Base-by-base conservation (phyloP, 1,140 invertebrate species). In the Planococcus citri region DNA sequence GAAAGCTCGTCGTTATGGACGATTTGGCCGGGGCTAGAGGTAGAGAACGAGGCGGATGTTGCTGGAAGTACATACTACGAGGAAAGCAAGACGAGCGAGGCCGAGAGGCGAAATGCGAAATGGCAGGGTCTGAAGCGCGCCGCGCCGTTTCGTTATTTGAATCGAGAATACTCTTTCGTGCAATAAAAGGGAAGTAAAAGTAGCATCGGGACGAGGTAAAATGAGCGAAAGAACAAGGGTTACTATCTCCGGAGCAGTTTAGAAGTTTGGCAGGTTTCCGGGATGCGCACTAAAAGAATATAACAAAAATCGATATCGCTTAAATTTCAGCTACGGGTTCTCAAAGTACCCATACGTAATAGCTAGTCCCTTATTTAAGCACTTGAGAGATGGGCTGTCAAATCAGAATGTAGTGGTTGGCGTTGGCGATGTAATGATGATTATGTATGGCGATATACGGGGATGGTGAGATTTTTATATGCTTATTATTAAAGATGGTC, bases 171-270 rank as follows among this genome's bases (percentile, higher is more conserved):
- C 41, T 51, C 41, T 51, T 51, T 51, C 41, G 41, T 51, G 41
- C 41, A 51, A 51, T 51, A 51, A 51, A 51, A 51, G 41, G 41
- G 41, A 51, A 51, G 41, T 51, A 51, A 51, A 51, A 51, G 41
- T 51, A 51, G 41, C 41, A 20, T 51, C 41, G 41, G 41, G 41
- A 51, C 41, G 41, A 51, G 41, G 41, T 51, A 51, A 51, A 51
- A 51, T 20, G 41, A 51, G 41, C 41, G 41, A 51, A 51, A 51
- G 41, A 51, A 51, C 41, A 51, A 51, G 41, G 41, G 41, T 51
- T 51, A 51, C 41, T 51, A 51, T 51, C 41, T 51, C 41, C 41
- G 41, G 41, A 51, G 41, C 41, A 51, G 41, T 51, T 51, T 51
- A n/a, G 41, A 51, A 51, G 41, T 51, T 51, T 51, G 41, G 41